Base-by-base conservation (phyloP, 2,113 vertebrate genomes). In the Sinocyclocheilus anshuiensis region DNA sequence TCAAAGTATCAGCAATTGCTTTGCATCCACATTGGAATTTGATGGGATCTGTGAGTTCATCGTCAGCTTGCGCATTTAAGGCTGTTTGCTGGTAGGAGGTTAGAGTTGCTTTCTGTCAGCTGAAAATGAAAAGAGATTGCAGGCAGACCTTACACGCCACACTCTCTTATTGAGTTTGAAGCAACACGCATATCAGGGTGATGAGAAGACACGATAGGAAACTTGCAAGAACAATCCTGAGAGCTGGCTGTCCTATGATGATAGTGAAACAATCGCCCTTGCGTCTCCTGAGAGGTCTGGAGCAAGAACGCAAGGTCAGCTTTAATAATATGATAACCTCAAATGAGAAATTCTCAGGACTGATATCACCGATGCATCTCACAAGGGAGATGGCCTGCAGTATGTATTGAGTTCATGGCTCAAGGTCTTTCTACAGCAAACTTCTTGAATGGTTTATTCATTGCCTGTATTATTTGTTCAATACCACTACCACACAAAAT, bases 41-140 rank as follows among this genome's bases (percentile, higher is more conserved):
- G 18, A 75, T 81, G 48, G 24, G 69, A 85, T 77, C 61, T 77
- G 55, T 55, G 71, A 77, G 87, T 85, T 77, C 59, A 75, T 72
- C 24, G n/a, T 29, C 63, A 69, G 72, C 39, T 48, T 74, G 16
- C 11, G 29, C n/a, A 20, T 75, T 67, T 53, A 65, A 50, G 39
- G 39, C 69, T 65, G 20, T 22, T 69, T 0, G 67, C 45, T 22
- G 61, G 75, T 20, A 22, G 39, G 24, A 8, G 50, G 50, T 53
- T 77, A 6, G 50, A 55, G 45, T 55, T 61, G 26, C 12, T n/a
- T 18, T 20, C 84, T 63, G 86, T 81, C 76, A 81, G 45, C 33
- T 59, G 77, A 71, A 87, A 87, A 86, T 84, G 50, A 42, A 79
- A 79, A 83, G 45, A 42, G 33, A 83, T 82, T 78, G 77, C 77